phyloP scores from a whole-genome alignment of 2,888 invertebrate genomes.

The Melangyna quadrimaculata region DNA sequence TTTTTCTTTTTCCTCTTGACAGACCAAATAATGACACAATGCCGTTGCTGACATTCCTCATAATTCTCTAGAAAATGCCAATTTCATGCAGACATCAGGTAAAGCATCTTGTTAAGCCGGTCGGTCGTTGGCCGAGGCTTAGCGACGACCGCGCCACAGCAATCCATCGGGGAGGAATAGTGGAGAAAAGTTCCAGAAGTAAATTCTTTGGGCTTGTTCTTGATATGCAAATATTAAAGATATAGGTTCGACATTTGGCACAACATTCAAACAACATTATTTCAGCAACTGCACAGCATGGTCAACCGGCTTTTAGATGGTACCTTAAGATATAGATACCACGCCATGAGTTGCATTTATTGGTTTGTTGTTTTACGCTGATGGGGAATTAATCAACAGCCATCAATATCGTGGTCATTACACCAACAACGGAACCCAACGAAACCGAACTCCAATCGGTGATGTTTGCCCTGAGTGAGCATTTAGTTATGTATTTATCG shows the following conservation, averaged over 20 bases:
- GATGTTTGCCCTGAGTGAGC: slow-evolving; percentile 46
- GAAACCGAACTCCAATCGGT: slow-evolving; percentile 9
- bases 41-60: slow-evolving; percentile 53
- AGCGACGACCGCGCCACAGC: background rate
- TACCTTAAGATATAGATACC: background rate
- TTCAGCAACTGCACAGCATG: slow-evolving; percentile 9
- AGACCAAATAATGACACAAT: slow-evolving; percentile 57
- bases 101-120: slow-evolving; percentile 47
- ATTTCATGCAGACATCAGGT: slow-evolving; percentile 41
- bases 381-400: slow-evolving; percentile 50
- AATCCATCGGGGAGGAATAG: no score
- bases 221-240: slow-evolving; percentile 34
- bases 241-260: slow-evolving; percentile 22
- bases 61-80: slow-evolving; percentile 46
- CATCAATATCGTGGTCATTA: slow-evolving; percentile 48
- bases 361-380: slow-evolving; percentile 35
- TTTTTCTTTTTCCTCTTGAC: slow-evolving; percentile 9
- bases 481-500: slow-evolving; percentile 39
- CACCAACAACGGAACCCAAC: slow-evolving; percentile 20
- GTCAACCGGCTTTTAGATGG: slow-evolving; percentile 25
- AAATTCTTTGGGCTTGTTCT: slow-evolving; percentile 28
- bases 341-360: slow-evolving; percentile 15
- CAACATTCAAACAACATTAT: slow-evolving; percentile 4
- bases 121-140: slow-evolving; percentile 6
- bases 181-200: slow-evolving; percentile 56